Percentiles rank a stretch among this genome's conserved stretches.
phyloP scores from a whole-genome alignment of 1,140 invertebrate genomes.

The Thaumatotibia leucotreta region DNA sequence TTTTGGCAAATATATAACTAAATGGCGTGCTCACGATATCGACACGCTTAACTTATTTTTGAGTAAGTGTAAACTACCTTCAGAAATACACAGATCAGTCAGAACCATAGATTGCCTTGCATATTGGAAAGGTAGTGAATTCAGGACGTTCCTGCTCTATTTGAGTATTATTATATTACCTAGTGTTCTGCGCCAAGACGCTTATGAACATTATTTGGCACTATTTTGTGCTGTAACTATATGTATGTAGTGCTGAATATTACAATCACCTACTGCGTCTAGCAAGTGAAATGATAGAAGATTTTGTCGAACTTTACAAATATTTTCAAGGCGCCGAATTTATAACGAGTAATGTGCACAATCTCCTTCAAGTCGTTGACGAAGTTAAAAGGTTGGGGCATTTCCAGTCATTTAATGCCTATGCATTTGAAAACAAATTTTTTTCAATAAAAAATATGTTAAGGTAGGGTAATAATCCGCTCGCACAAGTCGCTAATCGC shows the following conservation, averaged over 20 bases:
- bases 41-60: not conserved
- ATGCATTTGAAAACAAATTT: conserved; percentile 34
- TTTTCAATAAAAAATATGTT: conserved; percentile 31
- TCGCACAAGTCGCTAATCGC: conserved; percentile 27
- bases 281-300: too few relatives aligned
- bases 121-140: conserved; percentile 32
- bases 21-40: not conserved
- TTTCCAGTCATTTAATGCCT: conserved; percentile 28
- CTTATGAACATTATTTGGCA: not conserved
- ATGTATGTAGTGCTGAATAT: not conserved
- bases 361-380: conserved; percentile 10
- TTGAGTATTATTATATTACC: conserved; percentile 30
- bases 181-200: conserved; percentile 17
- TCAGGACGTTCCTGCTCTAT: conserved; percentile 26
- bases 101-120: conserved; percentile 22
- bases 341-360: too few relatives aligned
- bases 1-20: conserved; percentile 10
- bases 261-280: too few relatives aligned
- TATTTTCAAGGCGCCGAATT: too few relatives aligned
- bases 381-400: conserved; percentile 31
- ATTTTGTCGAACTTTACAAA: too few relatives aligned
- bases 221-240: conserved; percentile 14
- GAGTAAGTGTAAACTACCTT: conserved; percentile 19
- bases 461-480: conserved; percentile 22
- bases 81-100: conserved; percentile 27